Conservation (phyloP, 2,888 invertebrate genomes). For the Aplocera efformata region DNA sequence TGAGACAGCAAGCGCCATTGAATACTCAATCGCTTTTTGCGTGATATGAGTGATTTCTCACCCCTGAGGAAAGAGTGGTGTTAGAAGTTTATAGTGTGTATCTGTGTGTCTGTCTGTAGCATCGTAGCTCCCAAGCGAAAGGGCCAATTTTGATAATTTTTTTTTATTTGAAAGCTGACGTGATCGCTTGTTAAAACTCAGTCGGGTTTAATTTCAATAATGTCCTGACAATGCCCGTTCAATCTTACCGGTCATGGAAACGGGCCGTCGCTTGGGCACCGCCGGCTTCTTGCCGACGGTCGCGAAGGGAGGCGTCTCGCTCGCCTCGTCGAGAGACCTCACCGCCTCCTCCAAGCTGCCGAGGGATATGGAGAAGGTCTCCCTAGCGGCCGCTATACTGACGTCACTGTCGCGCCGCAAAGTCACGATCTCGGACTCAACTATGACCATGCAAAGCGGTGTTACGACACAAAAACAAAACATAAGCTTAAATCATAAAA, state of each 20-base stretch:
- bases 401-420: slow-evolving; percentile 77
- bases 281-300: slow-evolving; percentile 74
- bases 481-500: slow-evolving; percentile 39
- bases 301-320: slow-evolving; percentile 63
- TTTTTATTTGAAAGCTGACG: too few species aligned
- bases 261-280: slow-evolving; percentile 77
- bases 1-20: too few species aligned
- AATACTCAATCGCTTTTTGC: too few species aligned
- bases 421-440: slow-evolving; percentile 77
- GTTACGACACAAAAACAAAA: slow-evolving; percentile 36
- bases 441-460: slow-evolving; percentile 54
- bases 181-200: too few species aligned
- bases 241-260: slow-evolving; percentile 83
- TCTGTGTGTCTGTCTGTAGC: too few species aligned
- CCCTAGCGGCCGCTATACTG: slow-evolving; percentile 64
- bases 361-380: slow-evolving; percentile 72
- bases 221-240: too few species aligned
- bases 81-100: too few species aligned
- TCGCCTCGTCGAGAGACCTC: slow-evolving; percentile 64
- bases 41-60: too few species aligned
- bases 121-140: too few species aligned
- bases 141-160: too few species aligned
- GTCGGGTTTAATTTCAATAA: too few species aligned
- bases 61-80: too few species aligned
- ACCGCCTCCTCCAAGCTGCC: slow-evolving; percentile 74